These are phyloP conservation scores for Ruditapes philippinarum DNA, from an alignment of 1,140 invertebrate genomes.

Conservation along the genomic window DNA sequence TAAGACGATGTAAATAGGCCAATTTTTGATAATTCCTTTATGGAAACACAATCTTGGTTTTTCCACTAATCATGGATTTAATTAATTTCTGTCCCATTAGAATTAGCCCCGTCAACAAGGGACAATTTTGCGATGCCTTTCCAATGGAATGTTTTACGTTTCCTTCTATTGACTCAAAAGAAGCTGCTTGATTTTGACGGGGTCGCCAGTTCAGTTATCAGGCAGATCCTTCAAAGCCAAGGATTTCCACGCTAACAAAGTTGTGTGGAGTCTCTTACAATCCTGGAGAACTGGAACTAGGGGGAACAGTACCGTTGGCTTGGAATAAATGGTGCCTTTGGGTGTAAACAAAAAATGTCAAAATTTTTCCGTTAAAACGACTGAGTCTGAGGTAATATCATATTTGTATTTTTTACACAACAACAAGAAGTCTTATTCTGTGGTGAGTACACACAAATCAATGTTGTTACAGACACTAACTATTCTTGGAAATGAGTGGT, in stretches of 20 bases:
- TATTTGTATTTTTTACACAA: slow-evolving; percentile 45
- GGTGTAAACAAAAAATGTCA: slow-evolving; percentile 35
- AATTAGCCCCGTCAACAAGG: slow-evolving; percentile 4
- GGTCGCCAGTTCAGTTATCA: neutral
- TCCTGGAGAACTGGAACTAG: slow-evolving; percentile 50
- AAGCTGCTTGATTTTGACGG: neutral
- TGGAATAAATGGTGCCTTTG: too few species aligned
- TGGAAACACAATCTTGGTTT: neutral
- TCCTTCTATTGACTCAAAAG: too few species aligned
- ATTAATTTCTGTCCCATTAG: slow-evolving; percentile 13
- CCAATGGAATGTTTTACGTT: neutral
- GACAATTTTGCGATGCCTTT: neutral
- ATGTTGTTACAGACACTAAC: slow-evolving; percentile 35
- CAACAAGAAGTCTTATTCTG: slow-evolving; percentile 29
- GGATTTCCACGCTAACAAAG: slow-evolving; percentile 31
- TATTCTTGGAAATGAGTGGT: neutral
- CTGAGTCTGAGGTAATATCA: slow-evolving; percentile 25
- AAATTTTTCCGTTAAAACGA: slow-evolving; percentile 29
- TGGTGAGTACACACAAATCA: slow-evolving; percentile 34
- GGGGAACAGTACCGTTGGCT: slow-evolving; percentile 46
- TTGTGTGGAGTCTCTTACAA: slow-evolving; percentile 8
- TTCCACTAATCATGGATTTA: neutral
- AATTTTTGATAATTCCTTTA: neutral
- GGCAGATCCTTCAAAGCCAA: slow-evolving; percentile 13
- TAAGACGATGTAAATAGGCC: neutral